Evolutionary conservation across 2,888 invertebrate species (phyloP).

Genomic region (Torymus aiolomorphi): DNA sequence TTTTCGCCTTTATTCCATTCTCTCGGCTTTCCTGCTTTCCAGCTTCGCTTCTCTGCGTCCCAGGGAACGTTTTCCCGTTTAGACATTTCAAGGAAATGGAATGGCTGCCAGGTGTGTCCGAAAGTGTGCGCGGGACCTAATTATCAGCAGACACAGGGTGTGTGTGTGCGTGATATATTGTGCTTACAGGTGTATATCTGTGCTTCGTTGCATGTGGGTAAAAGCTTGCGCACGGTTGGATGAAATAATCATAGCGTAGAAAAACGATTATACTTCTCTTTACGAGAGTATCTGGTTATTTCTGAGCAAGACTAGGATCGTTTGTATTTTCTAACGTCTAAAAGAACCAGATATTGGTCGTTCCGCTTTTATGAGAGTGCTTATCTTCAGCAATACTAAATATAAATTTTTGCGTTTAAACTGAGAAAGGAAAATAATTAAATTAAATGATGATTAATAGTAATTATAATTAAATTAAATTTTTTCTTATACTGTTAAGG

Average conservation of each 20-base stretch:
- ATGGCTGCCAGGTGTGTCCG: conserved; percentile 54
- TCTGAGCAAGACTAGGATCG: conserved; percentile 2
- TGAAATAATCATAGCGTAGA: conserved; percentile 41
- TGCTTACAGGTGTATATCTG: conserved; percentile 36
- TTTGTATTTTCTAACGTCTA: too few species aligned
- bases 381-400: too few species aligned
- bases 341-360: conserved; percentile 5
- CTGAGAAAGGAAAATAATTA: too few species aligned
- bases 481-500: too few species aligned
- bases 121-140: conserved; percentile 47
- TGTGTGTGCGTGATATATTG: conserved; percentile 31
- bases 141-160: conserved; percentile 24
- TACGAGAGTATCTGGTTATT: conserved; percentile 31
- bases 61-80: conserved; percentile 44
- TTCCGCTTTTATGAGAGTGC: conserved; percentile 20
- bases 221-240: neutral
- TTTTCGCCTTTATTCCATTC: conserved; percentile 51
- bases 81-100: conserved; percentile 55
- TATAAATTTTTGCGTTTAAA: too few species aligned
- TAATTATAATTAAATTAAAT: too few species aligned
- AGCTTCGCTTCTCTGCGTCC: conserved; percentile 27
- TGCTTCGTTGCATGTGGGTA: neutral
- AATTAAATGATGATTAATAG: too few species aligned
- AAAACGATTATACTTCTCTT: conserved; percentile 51
- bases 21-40: neutral